Percentiles rank a stretch among this genome's conserved stretches.
Conservation (phyloP, 30 jellyfish, hydroid and myxozoan genomes). For the Aurelia sp. region DNA sequence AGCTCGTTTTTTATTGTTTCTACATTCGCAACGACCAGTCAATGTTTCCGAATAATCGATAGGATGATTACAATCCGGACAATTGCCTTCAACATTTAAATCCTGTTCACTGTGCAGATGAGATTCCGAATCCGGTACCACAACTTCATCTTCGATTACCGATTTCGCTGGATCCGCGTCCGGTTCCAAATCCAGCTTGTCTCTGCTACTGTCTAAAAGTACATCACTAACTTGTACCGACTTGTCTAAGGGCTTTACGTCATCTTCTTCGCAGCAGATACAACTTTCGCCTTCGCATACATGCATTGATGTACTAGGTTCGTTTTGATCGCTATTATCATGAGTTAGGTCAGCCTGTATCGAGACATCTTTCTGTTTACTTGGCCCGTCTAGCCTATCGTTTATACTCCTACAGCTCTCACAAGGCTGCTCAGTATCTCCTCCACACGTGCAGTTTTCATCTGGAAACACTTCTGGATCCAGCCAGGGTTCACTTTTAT, state of each 20-base stretch:
- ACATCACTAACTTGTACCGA: constrained; percentile 76
- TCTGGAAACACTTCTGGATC: constrained; percentile 52
- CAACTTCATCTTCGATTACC: constrained; percentile 11
- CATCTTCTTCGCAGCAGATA: constrained; percentile 58
- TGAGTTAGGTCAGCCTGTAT: constrained; percentile 55
- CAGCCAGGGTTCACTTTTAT: constrained; percentile 58
- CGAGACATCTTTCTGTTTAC: constrained; percentile 12
- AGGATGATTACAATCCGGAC: constrained; percentile 64
- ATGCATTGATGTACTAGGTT: constrained; percentile 42
- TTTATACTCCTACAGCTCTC: not conserved
- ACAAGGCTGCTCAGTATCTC: not conserved
- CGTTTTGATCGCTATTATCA: not conserved
- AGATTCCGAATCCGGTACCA: constrained; percentile 38
- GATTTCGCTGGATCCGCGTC: constrained; percentile 3
- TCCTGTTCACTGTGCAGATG: constrained; percentile 41
- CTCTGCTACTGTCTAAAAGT: constrained; percentile 24
- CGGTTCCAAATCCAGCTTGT: not conserved
- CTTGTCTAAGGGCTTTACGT: constrained; percentile 46
- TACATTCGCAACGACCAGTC: constrained; percentile 34
- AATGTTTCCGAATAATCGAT: constrained; percentile 5
- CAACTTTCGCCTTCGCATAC: constrained; percentile 71
- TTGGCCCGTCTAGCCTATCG: not conserved
- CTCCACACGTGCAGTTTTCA: constrained; percentile 35
- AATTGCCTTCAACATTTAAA: not conserved
- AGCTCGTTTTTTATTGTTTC: not conserved